phyloP scores from a whole-genome alignment of 2,888 invertebrate species.

The Parapristionchus giblindavisi region DNA sequence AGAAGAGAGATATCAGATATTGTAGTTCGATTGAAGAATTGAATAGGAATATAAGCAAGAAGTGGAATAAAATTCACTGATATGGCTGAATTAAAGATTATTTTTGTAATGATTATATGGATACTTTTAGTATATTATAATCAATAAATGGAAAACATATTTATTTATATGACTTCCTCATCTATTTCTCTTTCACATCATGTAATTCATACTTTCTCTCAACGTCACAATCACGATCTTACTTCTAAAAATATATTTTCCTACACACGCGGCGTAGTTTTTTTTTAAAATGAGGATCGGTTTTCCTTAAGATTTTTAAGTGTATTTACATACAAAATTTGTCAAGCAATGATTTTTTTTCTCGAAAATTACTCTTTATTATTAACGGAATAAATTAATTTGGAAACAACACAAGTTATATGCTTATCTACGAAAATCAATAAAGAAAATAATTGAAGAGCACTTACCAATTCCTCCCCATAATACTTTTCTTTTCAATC shows the following conservation, averaged over 20 bases:
- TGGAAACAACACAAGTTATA: background rate
- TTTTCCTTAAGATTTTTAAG: no score
- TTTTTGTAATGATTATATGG: background rate
- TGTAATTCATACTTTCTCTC: no score
- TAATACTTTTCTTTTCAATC: constrained; percentile 12
- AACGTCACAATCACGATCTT: no score
- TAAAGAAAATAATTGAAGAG: background rate
- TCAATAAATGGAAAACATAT: no score
- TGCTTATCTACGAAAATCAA: background rate
- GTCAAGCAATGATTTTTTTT: background rate
- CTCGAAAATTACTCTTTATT: background rate
- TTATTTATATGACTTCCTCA: no score
- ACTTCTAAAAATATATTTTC: no score
- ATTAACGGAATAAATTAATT: constrained; percentile 2
- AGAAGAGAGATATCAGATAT: background rate
- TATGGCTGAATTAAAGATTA: background rate
- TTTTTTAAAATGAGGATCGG: no score
- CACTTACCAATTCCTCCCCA: background rate
- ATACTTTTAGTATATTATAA: background rate
- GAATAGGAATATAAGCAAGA: background rate
- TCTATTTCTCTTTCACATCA: no score
- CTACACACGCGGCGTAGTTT: no score
- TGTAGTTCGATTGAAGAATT: constrained; percentile 7
- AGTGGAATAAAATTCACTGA: constrained; percentile 25
- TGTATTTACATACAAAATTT: no score